These are phyloP conservation scores for Chloroclysta siterata DNA, from an alignment of 2,888 invertebrate species.

Conservation along the genomic window DNA sequence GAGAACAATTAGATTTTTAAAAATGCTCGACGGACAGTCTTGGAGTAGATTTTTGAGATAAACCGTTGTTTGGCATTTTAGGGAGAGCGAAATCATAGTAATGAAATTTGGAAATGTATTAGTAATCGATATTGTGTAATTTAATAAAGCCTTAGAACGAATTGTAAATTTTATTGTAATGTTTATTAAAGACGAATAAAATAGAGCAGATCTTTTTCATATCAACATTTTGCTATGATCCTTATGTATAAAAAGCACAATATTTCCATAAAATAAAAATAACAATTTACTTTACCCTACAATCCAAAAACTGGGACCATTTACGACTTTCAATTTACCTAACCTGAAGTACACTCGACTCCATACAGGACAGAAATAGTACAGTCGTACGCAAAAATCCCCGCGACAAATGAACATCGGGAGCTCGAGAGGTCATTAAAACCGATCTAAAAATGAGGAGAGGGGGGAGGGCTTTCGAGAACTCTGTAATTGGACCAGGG, in stretches of 20 bases:
- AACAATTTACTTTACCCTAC: background rate
- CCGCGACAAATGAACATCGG: slow-evolving; percentile 84
- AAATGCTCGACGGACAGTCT: slow-evolving; percentile 32
- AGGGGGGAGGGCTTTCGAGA: slow-evolving; percentile 77
- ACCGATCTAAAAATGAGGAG: slow-evolving; percentile 82
- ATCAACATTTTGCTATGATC: background rate
- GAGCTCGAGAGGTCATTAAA: slow-evolving; percentile 84
- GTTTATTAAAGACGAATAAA: background rate
- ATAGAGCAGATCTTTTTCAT: background rate
- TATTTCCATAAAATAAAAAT: background rate
- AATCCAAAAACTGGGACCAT: slow-evolving; percentile 3
- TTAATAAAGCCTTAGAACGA: background rate
- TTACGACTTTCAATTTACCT: slow-evolving; percentile 40
- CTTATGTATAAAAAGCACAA: background rate
- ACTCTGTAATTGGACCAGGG: slow-evolving; percentile 83
- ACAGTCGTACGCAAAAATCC: slow-evolving; percentile 75
- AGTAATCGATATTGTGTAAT: background rate
- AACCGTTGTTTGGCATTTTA: slow-evolving; percentile 18
- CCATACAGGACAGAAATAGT: slow-evolving; percentile 68
- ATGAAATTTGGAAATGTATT: slow-evolving; percentile 6
- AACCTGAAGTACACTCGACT: slow-evolving; percentile 56
- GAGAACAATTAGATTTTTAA: slow-evolving; percentile 61
- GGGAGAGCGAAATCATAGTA: slow-evolving; percentile 18
- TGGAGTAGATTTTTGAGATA: slow-evolving; percentile 25
- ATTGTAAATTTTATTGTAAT: background rate